These are phyloP conservation scores for Chaetodon auriga DNA, from an alignment of 2,113 vertebrate genomes.

Conservation along the genomic window DNA sequence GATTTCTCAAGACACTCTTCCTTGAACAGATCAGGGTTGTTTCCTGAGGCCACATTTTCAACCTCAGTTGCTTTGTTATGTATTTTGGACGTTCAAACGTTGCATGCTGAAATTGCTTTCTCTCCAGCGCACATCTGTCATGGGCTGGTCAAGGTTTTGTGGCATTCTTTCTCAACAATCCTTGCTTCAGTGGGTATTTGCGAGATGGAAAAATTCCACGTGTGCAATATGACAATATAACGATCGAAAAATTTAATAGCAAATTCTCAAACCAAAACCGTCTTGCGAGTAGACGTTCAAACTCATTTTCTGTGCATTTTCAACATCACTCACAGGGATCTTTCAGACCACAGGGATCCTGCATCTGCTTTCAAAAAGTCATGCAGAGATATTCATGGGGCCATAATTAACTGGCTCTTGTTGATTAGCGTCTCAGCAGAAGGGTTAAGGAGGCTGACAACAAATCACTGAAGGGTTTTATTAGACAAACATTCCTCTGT, in stretches of 20 bases:
- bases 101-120: conserved; percentile 11
- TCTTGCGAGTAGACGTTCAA: not conserved
- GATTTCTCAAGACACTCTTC: conserved; percentile 26
- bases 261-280: not conserved
- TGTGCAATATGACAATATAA: not conserved
- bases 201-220: not conserved
- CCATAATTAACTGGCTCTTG: conserved; percentile 16
- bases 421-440: conserved; percentile 28
- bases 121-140: conserved; percentile 25
- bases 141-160: not conserved
- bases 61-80: conserved; percentile 35
- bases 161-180: not conserved
- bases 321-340: not conserved
- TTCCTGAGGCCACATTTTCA: conserved; percentile 44
- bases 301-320: not conserved
- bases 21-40: conserved; percentile 37
- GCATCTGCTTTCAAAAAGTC: not conserved
- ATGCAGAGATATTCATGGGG: not conserved
- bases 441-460: not conserved
- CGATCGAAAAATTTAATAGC: not conserved
- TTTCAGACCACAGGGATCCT: not conserved
- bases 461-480: conserved; percentile 32
- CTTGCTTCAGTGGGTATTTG: not conserved
- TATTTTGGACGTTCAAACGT: conserved; percentile 14
- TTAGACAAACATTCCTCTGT: conserved; percentile 5